These are phyloP conservation scores for Coregonus ussuriensis DNA, from an alignment of 2,797 vertebrate genomes.

Conservation along the genomic window DNA sequence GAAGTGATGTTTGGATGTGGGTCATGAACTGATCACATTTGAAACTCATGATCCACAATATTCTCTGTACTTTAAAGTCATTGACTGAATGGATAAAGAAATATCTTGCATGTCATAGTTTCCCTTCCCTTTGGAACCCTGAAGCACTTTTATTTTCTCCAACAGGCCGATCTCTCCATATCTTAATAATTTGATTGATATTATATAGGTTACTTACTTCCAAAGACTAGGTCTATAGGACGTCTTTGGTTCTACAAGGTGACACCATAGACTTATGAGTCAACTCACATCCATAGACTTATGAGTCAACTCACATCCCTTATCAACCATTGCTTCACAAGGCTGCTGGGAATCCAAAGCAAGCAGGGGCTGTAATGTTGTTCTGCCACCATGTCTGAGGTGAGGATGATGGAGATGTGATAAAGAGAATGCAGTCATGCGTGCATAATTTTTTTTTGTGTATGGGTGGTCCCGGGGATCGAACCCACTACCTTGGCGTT, in stretches of 20 bases:
- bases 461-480: no score
- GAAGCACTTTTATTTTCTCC: neutral
- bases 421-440: neutral
- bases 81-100: neutral
- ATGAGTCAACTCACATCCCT: no score
- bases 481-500: no score
- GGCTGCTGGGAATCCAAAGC: neutral
- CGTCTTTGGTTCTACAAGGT: no score
- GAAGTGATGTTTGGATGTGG: neutral
- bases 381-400: neutral
- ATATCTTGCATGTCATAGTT: neutral
- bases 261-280: no score
- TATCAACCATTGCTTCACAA: no score
- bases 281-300: no score
- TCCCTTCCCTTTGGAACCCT: neutral
- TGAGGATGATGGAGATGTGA: neutral
- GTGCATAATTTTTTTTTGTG: no score
- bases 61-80: neutral
- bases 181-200: neutral
- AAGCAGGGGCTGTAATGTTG: neutral
- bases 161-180: neutral
- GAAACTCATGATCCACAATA: constrained; percentile 1
- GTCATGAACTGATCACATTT: neutral
- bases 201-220: neutral
- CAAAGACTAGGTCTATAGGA: neutral